These are phyloP conservation scores for Frieseomelitta varia DNA, from an alignment of 1,140 invertebrate genomes.

Conservation along the genomic window DNA sequence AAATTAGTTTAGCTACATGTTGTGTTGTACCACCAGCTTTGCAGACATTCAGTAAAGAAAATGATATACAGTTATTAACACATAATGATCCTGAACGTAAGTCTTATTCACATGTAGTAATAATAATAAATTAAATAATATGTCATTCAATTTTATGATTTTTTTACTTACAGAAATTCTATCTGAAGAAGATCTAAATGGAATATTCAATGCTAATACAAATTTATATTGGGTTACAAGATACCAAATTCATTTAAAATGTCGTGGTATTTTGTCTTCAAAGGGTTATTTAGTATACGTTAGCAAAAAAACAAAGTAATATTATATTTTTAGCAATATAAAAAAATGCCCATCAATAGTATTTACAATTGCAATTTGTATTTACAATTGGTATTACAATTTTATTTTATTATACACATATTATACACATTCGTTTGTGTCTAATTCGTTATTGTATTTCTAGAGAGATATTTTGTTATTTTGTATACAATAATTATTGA, in stretches of 20 bases:
- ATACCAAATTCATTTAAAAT: slow-evolving; percentile 94
- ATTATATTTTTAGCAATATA: not conserved
- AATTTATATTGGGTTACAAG: slow-evolving; percentile 88
- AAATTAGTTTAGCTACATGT: slow-evolving; percentile 97
- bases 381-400: not conserved
- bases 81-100: slow-evolving; percentile 96
- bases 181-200: slow-evolving; percentile 79
- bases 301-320: slow-evolving; percentile 52
- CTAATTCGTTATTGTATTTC: not conserved
- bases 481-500: not conserved
- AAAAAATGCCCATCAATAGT: slow-evolving; percentile 3
- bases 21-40: slow-evolving; percentile 97
- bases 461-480: slow-evolving; percentile 5
- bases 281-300: slow-evolving; percentile 89
- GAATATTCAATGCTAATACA: slow-evolving; percentile 80
- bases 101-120: slow-evolving; percentile 46
- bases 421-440: not conserved
- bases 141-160: slow-evolving; percentile 20
- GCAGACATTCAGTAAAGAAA: slow-evolving; percentile 93
- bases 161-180: slow-evolving; percentile 84
- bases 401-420: not conserved
- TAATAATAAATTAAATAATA: not conserved
- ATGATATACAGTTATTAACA: slow-evolving; percentile 96
- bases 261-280: slow-evolving; percentile 92
- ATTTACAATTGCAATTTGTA: slow-evolving; percentile 15